A percentile compares a stretch with the other conserved stretches of the same genome.
Conservation (phyloP, 2,797 vertebrate genomes). For the Helostoma temminkii region DNA sequence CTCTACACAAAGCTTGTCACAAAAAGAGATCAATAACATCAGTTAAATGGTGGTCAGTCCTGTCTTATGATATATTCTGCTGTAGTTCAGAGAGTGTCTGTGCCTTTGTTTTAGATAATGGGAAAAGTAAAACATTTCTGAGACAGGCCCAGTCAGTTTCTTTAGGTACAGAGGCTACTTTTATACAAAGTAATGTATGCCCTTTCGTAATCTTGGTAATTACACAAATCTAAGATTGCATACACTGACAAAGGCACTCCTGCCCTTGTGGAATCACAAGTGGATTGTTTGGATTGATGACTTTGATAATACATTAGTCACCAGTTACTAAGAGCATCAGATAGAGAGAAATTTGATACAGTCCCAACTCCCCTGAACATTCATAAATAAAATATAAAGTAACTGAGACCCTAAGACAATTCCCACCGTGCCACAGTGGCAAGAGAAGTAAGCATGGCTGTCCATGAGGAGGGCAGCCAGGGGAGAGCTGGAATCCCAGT, state of each 20-base stretch:
- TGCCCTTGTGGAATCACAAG: conserved; percentile 72
- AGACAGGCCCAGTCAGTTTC: conserved; percentile 57
- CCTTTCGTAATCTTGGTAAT: conserved; percentile 73
- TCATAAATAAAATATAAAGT: conserved; percentile 84
- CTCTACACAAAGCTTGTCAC: neutral
- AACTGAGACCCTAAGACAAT: conserved; percentile 75
- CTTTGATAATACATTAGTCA: conserved; percentile 57
- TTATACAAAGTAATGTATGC: conserved; percentile 69
- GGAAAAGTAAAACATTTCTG: conserved; percentile 56
- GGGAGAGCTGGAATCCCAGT: conserved; percentile 61
- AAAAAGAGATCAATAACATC: conserved; percentile 1
- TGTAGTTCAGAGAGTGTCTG: conserved; percentile 25
- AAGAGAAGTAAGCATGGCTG: conserved; percentile 41
- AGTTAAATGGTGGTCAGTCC: neutral
- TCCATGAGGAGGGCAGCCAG: conserved; percentile 47
- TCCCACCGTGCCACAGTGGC: conserved; percentile 44
- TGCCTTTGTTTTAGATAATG: conserved; percentile 44
- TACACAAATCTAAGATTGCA: conserved; percentile 73
- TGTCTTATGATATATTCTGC: conserved; percentile 8
- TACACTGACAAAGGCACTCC: conserved; percentile 77
- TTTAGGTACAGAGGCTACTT: conserved; percentile 68
- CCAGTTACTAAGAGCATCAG: conserved; percentile 69
- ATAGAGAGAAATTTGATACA: conserved; percentile 64
- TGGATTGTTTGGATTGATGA: conserved; percentile 77
- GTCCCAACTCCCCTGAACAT: conserved; percentile 66